Base-by-base conservation (phyloP, 2,888 invertebrate genomes). In the Charanyca ferruginea region DNA sequence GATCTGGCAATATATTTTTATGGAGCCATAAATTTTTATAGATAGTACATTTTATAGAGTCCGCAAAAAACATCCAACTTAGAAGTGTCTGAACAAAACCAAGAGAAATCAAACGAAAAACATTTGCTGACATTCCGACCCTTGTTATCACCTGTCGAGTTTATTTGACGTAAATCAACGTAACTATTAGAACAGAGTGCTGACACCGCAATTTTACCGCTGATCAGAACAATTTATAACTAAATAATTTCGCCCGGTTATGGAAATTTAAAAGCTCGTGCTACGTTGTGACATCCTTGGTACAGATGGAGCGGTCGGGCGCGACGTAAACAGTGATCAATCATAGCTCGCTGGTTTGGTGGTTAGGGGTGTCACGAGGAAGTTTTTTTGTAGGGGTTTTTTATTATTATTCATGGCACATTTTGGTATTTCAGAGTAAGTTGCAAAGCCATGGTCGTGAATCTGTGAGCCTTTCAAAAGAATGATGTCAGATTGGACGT, bases 241-340 rank as follows among this genome's bases (percentile, higher is more conserved):
- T 66, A 73, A 70, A 82, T 80, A 73, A 79, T 82, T 77, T 82
- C 18, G 66, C 66, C 58, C 59, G 73, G 63, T 73, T 73, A 82
- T 82, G 67, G 59, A 71, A 73, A 82, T 82, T 82, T 80, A 77
- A 80, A 71, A 80, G 83, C 64, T 59, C 60, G 41, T 16, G 32
- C 49, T 28, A 76, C 58, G 49, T 22, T 61, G 77, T 64, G 73
- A 68, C 80, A 72, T 58, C 80, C 77, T 32, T 71, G 22, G 63
- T 58, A 75, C 74, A 74, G 83, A 74, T 80, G 74, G 71, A 69
- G 66, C 68, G 69, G 76, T 83, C 79, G 75, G 57, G 69, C 59
- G 48, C 59, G 72, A 51, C 78, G 69, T 74, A 80, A 80, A 81
- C 79, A 83, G 74, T 28, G 59, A 81, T 81, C 80, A 81, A 81